Percentiles rank a stretch among this genome's conserved stretches.
These are phyloP conservation scores for Tachina grossa DNA, from an alignment of 2,888 invertebrate genomes.

Conservation along the genomic window DNA sequence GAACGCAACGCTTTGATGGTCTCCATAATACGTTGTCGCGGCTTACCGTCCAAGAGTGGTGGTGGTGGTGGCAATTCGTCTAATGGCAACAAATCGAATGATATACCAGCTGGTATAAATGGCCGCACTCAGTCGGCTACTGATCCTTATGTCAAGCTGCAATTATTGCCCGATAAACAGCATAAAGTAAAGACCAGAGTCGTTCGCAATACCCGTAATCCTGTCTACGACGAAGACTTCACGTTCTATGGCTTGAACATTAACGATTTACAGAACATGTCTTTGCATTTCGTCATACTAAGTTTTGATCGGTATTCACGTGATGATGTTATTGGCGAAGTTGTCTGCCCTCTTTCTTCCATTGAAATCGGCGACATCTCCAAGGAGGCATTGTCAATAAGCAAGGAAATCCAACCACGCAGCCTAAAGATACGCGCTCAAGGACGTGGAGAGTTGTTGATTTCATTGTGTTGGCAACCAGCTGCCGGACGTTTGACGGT, in stretches of 20 bases:
- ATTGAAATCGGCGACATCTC: conserved; percentile 87
- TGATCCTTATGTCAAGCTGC: conserved; percentile 99
- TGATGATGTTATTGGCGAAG: conserved; percentile 99
- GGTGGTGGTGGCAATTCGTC: conserved; percentile 72
- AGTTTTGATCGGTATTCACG: conserved; percentile 99
- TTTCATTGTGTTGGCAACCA: conserved; percentile 99
- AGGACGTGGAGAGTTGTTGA: conserved; percentile 96
- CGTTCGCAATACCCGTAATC: conserved; percentile 96
- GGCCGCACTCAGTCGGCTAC: conserved; percentile 83
- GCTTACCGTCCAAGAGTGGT: conserved; percentile 87
- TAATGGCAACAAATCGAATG: conserved; percentile 84
- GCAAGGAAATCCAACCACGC: conserved; percentile 95
- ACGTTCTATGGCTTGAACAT: conserved; percentile 97
- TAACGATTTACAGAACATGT: conserved; percentile 93
- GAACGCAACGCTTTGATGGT: conserved; percentile 96
- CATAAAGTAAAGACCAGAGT: conserved; percentile 98
- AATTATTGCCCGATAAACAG: conserved; percentile 97
- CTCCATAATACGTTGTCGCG: conserved; percentile 94
- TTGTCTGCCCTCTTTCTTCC: conserved; percentile 91
- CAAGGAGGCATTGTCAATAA: conserved; percentile 91
- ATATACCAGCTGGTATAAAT: conserved; percentile 82
- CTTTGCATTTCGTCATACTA: conserved; percentile 95
- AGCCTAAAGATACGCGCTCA: conserved; percentile 96
- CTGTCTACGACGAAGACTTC: conserved; percentile 99
- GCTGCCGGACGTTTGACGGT: conserved; percentile 97